A percentile compares a stretch with the other conserved stretches of the same genome.
These are phyloP conservation scores for Heteractis magnifica DNA, from an alignment of 92 coral and sea anemone genomes.

Conservation along the genomic window DNA sequence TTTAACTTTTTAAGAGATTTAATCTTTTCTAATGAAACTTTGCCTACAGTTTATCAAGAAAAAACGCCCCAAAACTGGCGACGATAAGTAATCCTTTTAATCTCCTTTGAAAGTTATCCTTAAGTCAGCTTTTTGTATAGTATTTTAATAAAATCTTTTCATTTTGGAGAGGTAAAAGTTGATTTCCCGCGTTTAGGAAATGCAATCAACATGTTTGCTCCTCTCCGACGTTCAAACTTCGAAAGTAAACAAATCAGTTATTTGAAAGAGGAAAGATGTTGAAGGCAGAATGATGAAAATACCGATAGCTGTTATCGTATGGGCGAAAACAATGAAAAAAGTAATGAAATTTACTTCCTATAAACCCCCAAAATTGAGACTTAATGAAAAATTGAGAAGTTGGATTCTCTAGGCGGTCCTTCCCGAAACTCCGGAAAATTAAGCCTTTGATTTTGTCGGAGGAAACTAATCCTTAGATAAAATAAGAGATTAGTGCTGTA, in stretches of 20 bases:
- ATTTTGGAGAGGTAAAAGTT: background rate
- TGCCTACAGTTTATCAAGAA: background rate
- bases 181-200: background rate
- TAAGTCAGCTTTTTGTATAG: background rate
- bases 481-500: background rate
- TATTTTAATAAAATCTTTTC: background rate
- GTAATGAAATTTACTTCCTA: background rate
- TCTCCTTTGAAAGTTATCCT: background rate
- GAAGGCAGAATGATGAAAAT: constrained; percentile 5
- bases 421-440: background rate
- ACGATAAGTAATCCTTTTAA: background rate
- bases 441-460: background rate
- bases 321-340: background rate
- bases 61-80: background rate
- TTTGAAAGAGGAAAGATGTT: background rate
- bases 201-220: background rate
- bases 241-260: background rate
- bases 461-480: background rate
- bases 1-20: background rate
- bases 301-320: background rate
- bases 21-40: background rate
- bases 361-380: background rate
- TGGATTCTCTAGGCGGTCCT: background rate
- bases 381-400: background rate
- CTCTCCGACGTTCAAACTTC: background rate